These are phyloP conservation scores for Polydrusus pterygomalis DNA, from an alignment of 2,888 invertebrate genomes.

Conservation along the genomic window DNA sequence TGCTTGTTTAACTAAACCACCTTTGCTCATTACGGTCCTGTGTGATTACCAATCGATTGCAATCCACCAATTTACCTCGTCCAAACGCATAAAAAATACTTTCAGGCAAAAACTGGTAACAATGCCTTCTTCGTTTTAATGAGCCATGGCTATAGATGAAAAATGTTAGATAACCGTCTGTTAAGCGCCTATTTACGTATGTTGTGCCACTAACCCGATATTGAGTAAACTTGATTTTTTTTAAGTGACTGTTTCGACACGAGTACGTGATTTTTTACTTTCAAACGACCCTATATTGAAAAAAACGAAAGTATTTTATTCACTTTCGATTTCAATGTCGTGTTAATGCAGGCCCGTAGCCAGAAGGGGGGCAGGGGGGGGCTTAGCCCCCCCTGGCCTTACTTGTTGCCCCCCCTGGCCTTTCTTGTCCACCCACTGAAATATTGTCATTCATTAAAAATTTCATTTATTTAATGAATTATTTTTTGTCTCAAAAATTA, in stretches of 20 bases:
- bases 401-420: too few relatives aligned
- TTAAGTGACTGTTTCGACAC: conserved; percentile 8
- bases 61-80: conserved; percentile 21
- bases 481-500: too few relatives aligned
- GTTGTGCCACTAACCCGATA: conserved; percentile 24
- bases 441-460: too few relatives aligned
- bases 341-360: too few relatives aligned
- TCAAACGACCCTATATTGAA: background rate
- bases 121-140: conserved; percentile 15
- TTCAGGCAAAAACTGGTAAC: conserved; percentile 2
- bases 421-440: too few relatives aligned
- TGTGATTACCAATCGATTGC: conserved; percentile 7
- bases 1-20: background rate
- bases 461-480: too few relatives aligned
- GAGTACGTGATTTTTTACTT: background rate
- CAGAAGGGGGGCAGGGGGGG: too few relatives aligned
- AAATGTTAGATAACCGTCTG: conserved; percentile 16
- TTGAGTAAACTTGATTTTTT: background rate
- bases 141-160: conserved; percentile 19
- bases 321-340: too few relatives aligned
- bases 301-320: background rate
- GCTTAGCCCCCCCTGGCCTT: too few relatives aligned
- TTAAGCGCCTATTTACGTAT: conserved; percentile 9
- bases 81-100: conserved; percentile 1
- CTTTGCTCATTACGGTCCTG: background rate